Percentiles rank a stretch among this genome's conserved stretches.
phyloP scores from a whole-genome alignment of 1,140 invertebrate genomes.

The Armadillidium nasatum region DNA sequence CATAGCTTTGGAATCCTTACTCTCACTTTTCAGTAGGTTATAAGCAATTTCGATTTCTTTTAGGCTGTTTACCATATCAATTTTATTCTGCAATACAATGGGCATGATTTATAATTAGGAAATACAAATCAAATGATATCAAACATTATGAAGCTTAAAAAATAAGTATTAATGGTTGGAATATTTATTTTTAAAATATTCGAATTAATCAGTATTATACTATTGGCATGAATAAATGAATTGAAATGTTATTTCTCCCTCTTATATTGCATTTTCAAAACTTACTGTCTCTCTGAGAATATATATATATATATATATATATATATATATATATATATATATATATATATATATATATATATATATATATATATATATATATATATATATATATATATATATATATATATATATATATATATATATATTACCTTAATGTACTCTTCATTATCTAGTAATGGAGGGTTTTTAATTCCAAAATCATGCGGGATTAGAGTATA shows the following conservation, averaged over 20 bases:
- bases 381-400: neutral
- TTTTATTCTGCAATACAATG: slow-evolving; percentile 59
- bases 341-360: no score
- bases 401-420: slow-evolving; percentile 23
- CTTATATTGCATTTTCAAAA: no score
- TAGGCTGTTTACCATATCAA: slow-evolving; percentile 85
- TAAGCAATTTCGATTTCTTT: slow-evolving; percentile 94
- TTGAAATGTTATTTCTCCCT: no score
- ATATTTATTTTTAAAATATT: no score
- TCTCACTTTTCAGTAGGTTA: slow-evolving; percentile 63
- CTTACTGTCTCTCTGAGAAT: no score
- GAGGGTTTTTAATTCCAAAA: slow-evolving; percentile 80
- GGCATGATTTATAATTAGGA: slow-evolving; percentile 19
- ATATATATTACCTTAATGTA: slow-evolving; percentile 61
- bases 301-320: no score
- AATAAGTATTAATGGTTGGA: no score
- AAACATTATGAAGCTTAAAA: no score
- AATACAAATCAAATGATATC: neutral
- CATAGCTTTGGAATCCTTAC: slow-evolving; percentile 49
- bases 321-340: no score
- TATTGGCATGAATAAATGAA: no score
- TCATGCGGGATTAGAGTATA: slow-evolving; percentile 92
- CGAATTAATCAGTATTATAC: no score
- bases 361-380: no score
- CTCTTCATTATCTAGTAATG: slow-evolving; percentile 69